Evolutionary conservation across 2,888 invertebrate genomes (phyloP), one percentile per base, ranked within the genome.

Genomic region (Caenorhabditis imperialis): DNA sequence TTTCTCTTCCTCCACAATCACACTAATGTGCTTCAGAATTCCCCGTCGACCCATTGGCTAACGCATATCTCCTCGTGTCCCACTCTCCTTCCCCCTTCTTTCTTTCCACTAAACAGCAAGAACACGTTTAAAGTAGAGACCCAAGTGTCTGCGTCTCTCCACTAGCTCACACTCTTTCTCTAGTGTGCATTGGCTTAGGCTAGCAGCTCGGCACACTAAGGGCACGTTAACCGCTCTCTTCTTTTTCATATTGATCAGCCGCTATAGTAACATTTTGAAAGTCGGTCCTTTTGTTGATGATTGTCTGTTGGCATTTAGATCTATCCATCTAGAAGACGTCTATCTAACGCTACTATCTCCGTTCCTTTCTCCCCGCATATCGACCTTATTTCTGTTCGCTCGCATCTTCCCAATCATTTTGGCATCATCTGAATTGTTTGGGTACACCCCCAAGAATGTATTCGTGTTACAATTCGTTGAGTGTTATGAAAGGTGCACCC

Each of bases 21-120:
- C 48, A 50, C 50, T 65, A 65, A 65, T 65, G 65, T 57, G 65
- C 55, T 65, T 55, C 63, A 55, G 40, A 55, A 65, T 55, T 65
- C 65, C 48, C 42, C 25, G 55, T 48, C 57, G 55, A 33, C 55
- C 42, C 42, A 30, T 50, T 30, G 55, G n/a, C 27, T 33, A 23
- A 44, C 27, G 38, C 10, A 30, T 30, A 30, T 30, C 30, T 30
- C 30, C 30, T 30, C 30, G 7, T 30, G 30, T 30, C 6, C 7
- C 30, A 30, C 30, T 30, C 38, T 27, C 27, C 16, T 37, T 25
- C 30, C 45, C n/a, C 40, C 30, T 27, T 20, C 30, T 10, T 53
- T 22, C 30, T n/a, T 38, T 33, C 25, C 54, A 47, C 30, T 30
- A 30, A 30, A 30, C 30, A 30, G 10, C 23, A 63, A 38, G 51